Conservation (phyloP, 2,113 vertebrate genomes). For the Brachyhypopomus gauderio region DNA sequence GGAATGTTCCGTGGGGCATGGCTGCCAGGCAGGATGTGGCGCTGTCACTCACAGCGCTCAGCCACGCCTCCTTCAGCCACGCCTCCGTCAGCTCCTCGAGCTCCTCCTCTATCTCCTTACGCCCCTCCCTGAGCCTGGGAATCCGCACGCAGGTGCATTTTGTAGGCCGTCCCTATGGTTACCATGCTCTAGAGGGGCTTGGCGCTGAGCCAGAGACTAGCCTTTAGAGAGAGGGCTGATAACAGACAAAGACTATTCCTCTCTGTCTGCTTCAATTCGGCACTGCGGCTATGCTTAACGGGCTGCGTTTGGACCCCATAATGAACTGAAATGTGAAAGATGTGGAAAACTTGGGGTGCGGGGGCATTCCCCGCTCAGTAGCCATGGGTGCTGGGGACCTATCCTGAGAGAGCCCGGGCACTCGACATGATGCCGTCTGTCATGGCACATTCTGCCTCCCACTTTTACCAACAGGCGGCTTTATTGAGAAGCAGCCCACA, state of each 20-base stretch:
- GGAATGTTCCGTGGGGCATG: conserved; percentile 25
- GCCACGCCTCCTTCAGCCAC: background rate
- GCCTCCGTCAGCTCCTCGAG: background rate
- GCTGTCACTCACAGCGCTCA: conserved; percentile 40
- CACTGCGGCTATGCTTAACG: background rate
- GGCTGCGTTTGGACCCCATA: conserved; percentile 11
- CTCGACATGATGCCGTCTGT: background rate
- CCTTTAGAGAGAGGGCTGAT: conserved; percentile 9
- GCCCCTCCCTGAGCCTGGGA: background rate
- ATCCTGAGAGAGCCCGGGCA: background rate
- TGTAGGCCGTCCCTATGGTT: conserved; percentile 42
- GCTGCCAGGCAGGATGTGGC: conserved; percentile 30
- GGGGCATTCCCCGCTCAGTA: conserved; percentile 19
- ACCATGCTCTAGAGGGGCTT: background rate
- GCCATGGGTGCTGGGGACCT: conserved; percentile 8
- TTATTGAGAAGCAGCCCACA: too few relatives aligned
- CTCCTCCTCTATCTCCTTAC: background rate
- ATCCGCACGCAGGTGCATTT: conserved; percentile 28
- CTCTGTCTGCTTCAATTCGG: background rate
- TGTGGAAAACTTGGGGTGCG: conserved; percentile 22
- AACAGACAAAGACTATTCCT: conserved; percentile 16
- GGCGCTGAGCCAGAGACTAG: background rate
- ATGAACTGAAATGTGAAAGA: background rate
- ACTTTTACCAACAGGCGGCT: background rate
- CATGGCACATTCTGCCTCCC: background rate